Evolutionary conservation across 1,140 invertebrate genomes (phyloP).

Genomic region (Steinernema feltiae): DNA sequence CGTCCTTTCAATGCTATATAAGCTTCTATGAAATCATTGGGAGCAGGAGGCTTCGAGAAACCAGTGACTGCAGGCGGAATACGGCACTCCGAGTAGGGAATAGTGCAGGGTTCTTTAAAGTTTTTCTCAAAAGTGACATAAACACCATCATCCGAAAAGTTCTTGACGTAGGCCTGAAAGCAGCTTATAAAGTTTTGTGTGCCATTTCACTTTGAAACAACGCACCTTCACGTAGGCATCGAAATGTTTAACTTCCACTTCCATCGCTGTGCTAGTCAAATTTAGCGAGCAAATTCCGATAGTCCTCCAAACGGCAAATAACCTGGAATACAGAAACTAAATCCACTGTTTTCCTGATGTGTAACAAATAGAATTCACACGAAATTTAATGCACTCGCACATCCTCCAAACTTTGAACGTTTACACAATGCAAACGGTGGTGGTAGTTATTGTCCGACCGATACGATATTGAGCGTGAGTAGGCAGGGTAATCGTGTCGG

Average conservation of each 20-base stretch:
- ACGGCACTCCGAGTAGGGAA: neutral
- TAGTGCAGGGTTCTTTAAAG: neutral
- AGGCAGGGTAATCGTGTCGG: too few species aligned
- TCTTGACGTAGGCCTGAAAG: too few species aligned
- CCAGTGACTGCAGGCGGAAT: neutral
- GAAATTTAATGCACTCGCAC: too few species aligned
- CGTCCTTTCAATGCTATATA: neutral
- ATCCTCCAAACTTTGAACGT: too few species aligned
- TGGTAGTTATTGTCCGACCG: too few species aligned
- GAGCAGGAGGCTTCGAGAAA: neutral
- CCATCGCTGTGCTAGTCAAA: neutral
- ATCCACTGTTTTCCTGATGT: too few species aligned
- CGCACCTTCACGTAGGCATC: neutral
- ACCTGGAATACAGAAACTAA: too few species aligned
- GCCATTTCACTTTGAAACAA: neutral
- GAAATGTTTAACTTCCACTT: neutral
- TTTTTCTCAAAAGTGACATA: neutral
- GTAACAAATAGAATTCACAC: too few species aligned
- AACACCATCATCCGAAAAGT: neutral
- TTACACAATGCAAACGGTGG: too few species aligned
- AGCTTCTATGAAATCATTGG: neutral
- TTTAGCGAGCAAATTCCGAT: neutral
- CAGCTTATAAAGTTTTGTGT: too few species aligned
- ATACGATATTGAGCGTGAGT: too few species aligned
- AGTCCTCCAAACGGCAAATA: slow-evolving; percentile 10